Base-by-base conservation (phyloP, 2,888 invertebrate genomes). In the Nemapogon koenigi region DNA sequence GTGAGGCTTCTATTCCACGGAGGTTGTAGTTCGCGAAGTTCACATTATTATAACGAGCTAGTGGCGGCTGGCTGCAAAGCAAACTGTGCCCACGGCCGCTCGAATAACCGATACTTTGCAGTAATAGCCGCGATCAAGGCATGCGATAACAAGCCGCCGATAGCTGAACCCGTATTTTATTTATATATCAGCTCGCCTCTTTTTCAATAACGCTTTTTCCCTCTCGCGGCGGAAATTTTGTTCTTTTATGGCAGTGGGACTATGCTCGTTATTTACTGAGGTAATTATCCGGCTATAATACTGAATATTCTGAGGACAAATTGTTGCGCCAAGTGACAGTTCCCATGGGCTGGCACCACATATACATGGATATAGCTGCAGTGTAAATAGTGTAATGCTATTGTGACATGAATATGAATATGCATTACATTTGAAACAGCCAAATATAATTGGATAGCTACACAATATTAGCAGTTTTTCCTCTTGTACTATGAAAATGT, bases 91-190 rank as follows among this genome's bases (percentile, higher is more conserved):
- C 65, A 71, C 69, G 59, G 70, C 63, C 68, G 48, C 58, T 55
- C 55, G 59, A 66, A 68, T 73, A 76, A 71, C 68, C 66, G 65
- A 65, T 65, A 72, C 70, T 76, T 76, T 76, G 61, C 62, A 56
- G 62, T 72, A 76, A 73, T 71, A 66, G 62, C 67, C 50, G 50
- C 63, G 69, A 73, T 75, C 61, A 56, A 69, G 71, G 75, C 76
- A 75, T 76, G 71, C 76, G 76, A 78, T 76, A 78, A 76, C 78
- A 76, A 78, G 76, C 73, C 73, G 71, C 68, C 76, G 76, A 78
- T 78, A 76, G 72, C 72, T 76, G 72, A 75, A 75, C 75, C 68
- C 75, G 76, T 78, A 76, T 76, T 78, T 78, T 78, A 78, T 76
- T 78, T 78, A 76, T 76, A 75, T 70, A 72, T 72, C 70, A 63